A percentile compares a stretch with the other conserved stretches of the same genome.
Evolutionary conservation across 2,888 invertebrate genomes (phyloP).

Genomic region (Metalampra italica): DNA sequence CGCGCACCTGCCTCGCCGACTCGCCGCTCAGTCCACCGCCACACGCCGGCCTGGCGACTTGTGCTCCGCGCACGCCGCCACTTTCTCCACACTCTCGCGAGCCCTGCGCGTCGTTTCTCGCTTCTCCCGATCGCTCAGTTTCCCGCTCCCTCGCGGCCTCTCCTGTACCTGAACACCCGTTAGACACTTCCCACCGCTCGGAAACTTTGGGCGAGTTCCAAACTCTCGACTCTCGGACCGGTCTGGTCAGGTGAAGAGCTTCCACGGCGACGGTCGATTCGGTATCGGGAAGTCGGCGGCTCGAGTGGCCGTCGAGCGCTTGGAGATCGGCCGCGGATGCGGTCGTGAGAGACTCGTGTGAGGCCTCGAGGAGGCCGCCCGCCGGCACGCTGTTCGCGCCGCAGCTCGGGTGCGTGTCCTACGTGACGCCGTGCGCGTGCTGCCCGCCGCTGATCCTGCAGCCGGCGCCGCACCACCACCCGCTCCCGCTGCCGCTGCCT

Average conservation of each 20-base stretch:
- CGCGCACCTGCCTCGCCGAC: slow-evolving; percentile 68
- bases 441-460: slow-evolving; percentile 72
- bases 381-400: slow-evolving; percentile 78
- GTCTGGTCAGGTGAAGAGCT: slow-evolving; percentile 28
- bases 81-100: slow-evolving; percentile 75
- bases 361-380: slow-evolving; percentile 78
- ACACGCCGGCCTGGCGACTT: slow-evolving; percentile 62
- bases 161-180: slow-evolving; percentile 35
- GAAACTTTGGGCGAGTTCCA: slow-evolving; percentile 49
- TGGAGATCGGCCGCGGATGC: slow-evolving; percentile 70
- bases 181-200: slow-evolving; percentile 39
- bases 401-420: slow-evolving; percentile 77
- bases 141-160: slow-evolving; percentile 60
- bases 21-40: slow-evolving; percentile 45
- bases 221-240: slow-evolving; percentile 31
- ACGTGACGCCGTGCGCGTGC: slow-evolving; percentile 75
- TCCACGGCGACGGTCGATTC: slow-evolving; percentile 27
- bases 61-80: slow-evolving; percentile 75
- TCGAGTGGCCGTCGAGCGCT: slow-evolving; percentile 59
- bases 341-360: slow-evolving; percentile 70
- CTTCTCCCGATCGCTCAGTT: slow-evolving; percentile 69
- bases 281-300: slow-evolving; percentile 52
- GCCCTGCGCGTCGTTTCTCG: slow-evolving; percentile 71
- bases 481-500: slow-evolving; percentile 64
- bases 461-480: slow-evolving; percentile 64